Evolutionary conservation across 2,888 invertebrate species (phyloP), one percentile per base, ranked within the genome.

Genomic region (Parasteatoda lunata): DNA sequence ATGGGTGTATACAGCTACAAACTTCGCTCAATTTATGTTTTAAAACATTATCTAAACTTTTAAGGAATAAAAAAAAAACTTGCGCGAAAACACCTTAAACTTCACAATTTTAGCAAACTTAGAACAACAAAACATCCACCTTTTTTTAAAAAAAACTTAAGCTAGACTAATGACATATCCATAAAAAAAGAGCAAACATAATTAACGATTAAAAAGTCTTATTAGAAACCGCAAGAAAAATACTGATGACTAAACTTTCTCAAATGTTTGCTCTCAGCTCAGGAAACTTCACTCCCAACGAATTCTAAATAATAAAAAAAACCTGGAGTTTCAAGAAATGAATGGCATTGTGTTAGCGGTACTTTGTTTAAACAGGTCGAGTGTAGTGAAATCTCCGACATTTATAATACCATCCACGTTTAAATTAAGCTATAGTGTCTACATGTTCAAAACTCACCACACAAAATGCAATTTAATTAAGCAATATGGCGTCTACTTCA

Each of bases 341-440:
- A 79, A 71, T 54, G 69, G 70, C 48, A 30, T 11, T 11, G 11
- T 51, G 13, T n/a, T 15, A 70, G 64, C 47, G 64, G 51, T 54
- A 68, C 81, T 76, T 83, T 83, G 77, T 77, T 83, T 65, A 77
- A 83, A 83, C 77, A 83, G 52, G 65, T 73, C 77, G 49, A 81
- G 54, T 45, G 51, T 59, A 52, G 52, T 66, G 66, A 81, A 85
- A 71, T 77, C 69, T 77, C 71, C 79, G 80, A 85, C 85, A 80
- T 85, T 64, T 70, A 49, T 75, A 66, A 85, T 85, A 70, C 85
- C 76, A 65, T 65, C 80, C 70, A 85, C 70, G 80, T 76, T 77
- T 48, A 80, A 85, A 85, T 85, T 85, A 85, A 85, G 85, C 85
- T 64, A 7, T 65, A 76, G 54, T 80, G 80, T 85, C 85, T 80